These are phyloP conservation scores for Dasyornis broadbenti DNA, from an alignment of 2,113 vertebrate species.

Conservation along the genomic window DNA sequence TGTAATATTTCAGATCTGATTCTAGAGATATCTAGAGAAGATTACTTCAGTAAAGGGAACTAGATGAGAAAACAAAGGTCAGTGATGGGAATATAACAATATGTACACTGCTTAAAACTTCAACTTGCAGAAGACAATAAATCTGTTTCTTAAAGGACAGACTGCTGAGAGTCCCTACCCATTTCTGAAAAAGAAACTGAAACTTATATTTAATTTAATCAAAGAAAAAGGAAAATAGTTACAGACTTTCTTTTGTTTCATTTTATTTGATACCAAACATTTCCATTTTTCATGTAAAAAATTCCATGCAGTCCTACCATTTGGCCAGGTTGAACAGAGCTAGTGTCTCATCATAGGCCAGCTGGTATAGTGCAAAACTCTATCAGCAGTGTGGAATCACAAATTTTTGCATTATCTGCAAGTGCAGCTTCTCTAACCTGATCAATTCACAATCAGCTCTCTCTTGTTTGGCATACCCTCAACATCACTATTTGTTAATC, in stretches of 20 bases:
- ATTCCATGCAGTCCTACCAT: not conserved
- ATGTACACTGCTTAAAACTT: not conserved
- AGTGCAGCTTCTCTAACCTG: not conserved
- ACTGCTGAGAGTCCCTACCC: not conserved
- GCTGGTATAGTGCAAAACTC: not conserved
- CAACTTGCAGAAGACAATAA: not conserved
- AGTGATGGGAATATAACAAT: not conserved
- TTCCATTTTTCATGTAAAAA: not conserved
- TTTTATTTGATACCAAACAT: fast-evolving
- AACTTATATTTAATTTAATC: not conserved
- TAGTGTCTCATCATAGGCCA: not conserved
- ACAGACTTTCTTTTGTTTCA: not conserved
- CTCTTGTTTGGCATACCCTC: not conserved
- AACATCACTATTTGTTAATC: not conserved
- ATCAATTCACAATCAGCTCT: not conserved
- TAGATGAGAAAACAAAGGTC: not conserved
- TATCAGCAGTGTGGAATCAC: not conserved
- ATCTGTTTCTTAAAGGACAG: not conserved
- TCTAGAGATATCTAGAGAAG: not conserved
- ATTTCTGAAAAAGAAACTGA: not conserved
- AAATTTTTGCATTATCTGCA: not conserved
- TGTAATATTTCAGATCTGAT: not conserved
- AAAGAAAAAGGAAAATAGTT: not conserved
- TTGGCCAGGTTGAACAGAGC: not conserved
- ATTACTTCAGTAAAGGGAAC: not conserved